Evolutionary conservation across 1,140 invertebrate species (phyloP), one percentile per base, ranked within the genome.

Genomic region (Theocolax elegans): DNA sequence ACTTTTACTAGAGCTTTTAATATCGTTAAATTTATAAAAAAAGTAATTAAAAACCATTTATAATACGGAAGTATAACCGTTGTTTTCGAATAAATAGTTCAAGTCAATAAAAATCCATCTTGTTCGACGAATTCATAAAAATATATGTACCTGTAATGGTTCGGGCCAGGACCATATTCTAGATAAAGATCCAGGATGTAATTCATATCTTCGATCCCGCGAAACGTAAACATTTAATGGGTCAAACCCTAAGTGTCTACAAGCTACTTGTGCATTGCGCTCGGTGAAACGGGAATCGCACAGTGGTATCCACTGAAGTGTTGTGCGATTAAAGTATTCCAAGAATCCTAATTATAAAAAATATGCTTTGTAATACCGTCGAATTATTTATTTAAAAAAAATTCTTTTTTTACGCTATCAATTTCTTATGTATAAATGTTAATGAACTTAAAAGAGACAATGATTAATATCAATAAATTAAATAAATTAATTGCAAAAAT

Each of bases 221-320:
- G 92, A 90, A 69, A 97, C 92, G 80, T 92, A 95, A 1, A 95
- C 92, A 83, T 98, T 97, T 15, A 97, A 88, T 0, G 92, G 90
- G 81, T 97, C 93, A 75, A 93, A 92, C 17, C 96, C 96, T n/a
- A 99, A 83, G 80, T 99, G 94, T 21, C 94, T 88, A 80, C 98
- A 99, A 0, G 98, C 95, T 1, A 99, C 96, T 88, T 97, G 92
- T 3, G 95, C 95, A 83, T 98, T 98, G 77, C 95, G 88, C 80
- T 97, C 94, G 0, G 95, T 97, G 80, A 99, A 99, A 65, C 96
- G 88, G 54, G 89, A 89, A 87, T 99, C 98, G 85, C 98, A 99
- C 80, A 99, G 91, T 0, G 98, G 95, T 42, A 98, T 94, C 96
- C 97, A 99, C 81, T 99, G 96, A 10, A 95, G 84, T 0, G 96